Conservation (phyloP, 64 coral and sea anemone genomes). For the Hydrozoanthus tunicans region DNA sequence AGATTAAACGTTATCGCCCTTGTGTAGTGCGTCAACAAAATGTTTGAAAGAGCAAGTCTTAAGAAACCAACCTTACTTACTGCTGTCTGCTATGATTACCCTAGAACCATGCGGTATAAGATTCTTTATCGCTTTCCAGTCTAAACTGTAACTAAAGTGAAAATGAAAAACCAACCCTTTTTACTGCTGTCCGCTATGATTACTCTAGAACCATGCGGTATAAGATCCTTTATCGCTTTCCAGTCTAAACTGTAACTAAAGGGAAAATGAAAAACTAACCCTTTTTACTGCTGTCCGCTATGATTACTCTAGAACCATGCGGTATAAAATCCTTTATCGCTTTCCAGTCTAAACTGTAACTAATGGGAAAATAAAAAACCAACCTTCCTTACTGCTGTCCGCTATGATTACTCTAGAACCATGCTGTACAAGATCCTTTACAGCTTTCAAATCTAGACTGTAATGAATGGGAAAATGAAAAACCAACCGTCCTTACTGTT, state of each 20-base stretch:
- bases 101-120: too few species aligned
- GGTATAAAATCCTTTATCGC: too few species aligned
- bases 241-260: constrained; percentile 62
- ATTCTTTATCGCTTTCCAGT: too few species aligned
- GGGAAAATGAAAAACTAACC: constrained; percentile 49
- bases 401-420: constrained; percentile 70
- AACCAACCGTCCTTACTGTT: neutral
- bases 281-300: too few species aligned
- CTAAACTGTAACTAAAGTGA: neutral
- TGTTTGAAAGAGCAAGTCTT: too few species aligned
- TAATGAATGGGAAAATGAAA: constrained; percentile 71
- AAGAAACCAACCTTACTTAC: too few species aligned
- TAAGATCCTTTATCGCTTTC: constrained; percentile 30
- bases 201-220: constrained; percentile 54
- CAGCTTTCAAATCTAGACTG: constrained; percentile 51
- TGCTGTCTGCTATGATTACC: too few species aligned
- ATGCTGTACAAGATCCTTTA: constrained; percentile 5
- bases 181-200: constrained; percentile 65
- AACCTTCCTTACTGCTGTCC: constrained; percentile 63
- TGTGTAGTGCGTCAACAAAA: too few species aligned
- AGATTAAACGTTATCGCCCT: too few species aligned
- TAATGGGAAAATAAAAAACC: neutral
- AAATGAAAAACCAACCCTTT: constrained; percentile 45
- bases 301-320: too few species aligned
- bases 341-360: too few species aligned